Base-by-base conservation (phyloP, 2,797 vertebrate species). In the Acestrorhynchus altus region DNA sequence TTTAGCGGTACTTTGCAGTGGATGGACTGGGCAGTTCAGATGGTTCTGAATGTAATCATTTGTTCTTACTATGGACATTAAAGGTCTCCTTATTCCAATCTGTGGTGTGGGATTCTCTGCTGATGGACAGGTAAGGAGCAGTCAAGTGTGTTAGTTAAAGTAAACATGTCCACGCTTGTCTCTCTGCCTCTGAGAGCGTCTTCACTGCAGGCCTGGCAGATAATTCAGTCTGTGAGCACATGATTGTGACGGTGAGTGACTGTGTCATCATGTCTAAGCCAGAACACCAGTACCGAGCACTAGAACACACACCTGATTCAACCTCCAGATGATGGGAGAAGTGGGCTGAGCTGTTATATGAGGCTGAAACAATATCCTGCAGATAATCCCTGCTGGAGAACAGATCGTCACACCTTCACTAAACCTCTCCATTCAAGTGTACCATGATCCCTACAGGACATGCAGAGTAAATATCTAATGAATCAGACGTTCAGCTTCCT, bases 231-330 rank as follows among this genome's bases (percentile, higher is more conserved):
- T 39, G 40, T 8, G 40, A 46, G 44, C 20, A 51, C 35, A 28
- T 44, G 67, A 52, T 56, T 22, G 65, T 16, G 35, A 35, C 2
- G 35, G 57, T 10, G 2, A 31, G n/a, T 61, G 16, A 61, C 59
- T 39, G 8, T 61, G 16, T 61, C 28, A 35, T 7, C 1, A 8
- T 16, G 56, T 59, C 12, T 65, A 72, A 78, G 57, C 61, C 28
- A 66, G 57, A 24, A 35, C 28, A 20, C 31, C 4, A 10, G 6
- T 22, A 31, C 9, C 42, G 8, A 60, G 51, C 71, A 57, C 40
- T 39, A 66, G 69, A 77, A 71, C 60, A 59, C 68, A 72, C 60
- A 57, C 60, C 76, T 72, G 61, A 72, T 67, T 66, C 44, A 49
- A 39, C 61, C 71, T 73, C 46, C 20, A 28, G 40, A 40, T 78